Evolutionary conservation across 2,113 vertebrate genomes (phyloP), one percentile per base, ranked within the genome.

Genomic region (Thryonomys swinderianus): DNA sequence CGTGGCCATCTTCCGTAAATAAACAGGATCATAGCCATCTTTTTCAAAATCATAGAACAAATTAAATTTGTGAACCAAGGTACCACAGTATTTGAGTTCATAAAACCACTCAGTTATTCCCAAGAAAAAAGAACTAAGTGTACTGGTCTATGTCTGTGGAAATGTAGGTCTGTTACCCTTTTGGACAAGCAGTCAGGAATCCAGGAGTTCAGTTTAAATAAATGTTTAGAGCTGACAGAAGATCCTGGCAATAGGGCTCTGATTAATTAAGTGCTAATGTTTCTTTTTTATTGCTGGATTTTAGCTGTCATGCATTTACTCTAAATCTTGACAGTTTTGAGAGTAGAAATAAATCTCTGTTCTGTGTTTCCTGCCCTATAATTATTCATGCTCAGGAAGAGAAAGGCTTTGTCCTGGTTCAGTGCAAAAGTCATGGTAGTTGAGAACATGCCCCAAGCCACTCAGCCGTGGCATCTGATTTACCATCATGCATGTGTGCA

Each of bases 281-380:
- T 84, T 74, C n/a, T 91, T 85, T 69, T 92, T 48, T 79, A 45
- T 81, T 73, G 42, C 61, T 85, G 14, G 64, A 20, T 92, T 85
- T 27, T 94, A 82, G 55, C 71, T 82, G 37, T 62, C 21, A 4
- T 91, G 23, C 94, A 66, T 95, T 96, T 92, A 48, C 40, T 69
- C 90, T 90, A 90, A 81, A 73, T 62, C 64, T 66, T 67, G 71
- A 92, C 48, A 48, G 48, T 78, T 95, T 92, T 64, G 34, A 91
- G 51, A 89, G 66, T 61, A 23, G 86, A 92, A 53, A 53, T 93
- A 37, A 55, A 67, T 88, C 76, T 93, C 67, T 67, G 42, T 81
- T 85, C 2, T 57, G 23, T 40, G 5, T 73, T 59, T 61, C 25
- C 67, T 82, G 4, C n/a, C 20, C 9, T 20, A 7, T 53, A 59